Conservation (phyloP, 1,140 invertebrate species). For the Philopotamus ludificatus region DNA sequence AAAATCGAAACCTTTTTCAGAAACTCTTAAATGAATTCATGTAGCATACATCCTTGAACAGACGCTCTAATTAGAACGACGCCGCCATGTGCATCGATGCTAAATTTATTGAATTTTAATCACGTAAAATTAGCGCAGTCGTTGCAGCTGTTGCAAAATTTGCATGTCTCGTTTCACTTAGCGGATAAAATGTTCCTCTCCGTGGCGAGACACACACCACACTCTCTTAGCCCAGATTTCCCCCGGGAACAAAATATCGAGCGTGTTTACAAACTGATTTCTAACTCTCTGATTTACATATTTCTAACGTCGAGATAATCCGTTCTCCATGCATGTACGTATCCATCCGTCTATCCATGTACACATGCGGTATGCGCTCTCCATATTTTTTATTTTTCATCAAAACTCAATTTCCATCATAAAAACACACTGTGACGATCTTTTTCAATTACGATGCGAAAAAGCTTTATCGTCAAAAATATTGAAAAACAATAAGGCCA, state of each 20-base stretch:
- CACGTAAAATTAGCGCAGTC: no score
- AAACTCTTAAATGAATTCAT: no score
- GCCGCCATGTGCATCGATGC: no score
- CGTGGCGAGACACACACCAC: neutral
- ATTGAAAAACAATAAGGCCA: neutral
- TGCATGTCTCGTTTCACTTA: no score
- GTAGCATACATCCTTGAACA: no score
- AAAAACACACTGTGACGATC: neutral
- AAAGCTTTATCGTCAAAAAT: neutral
- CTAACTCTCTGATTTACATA: conserved; percentile 34
- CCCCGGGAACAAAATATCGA: conserved; percentile 37
- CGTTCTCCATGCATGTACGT: neutral
- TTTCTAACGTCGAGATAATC: conserved; percentile 7
- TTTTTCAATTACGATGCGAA: conserved; percentile 3
- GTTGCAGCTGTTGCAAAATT: no score
- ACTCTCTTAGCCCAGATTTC: conserved; percentile 32
- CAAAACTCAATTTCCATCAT: conserved; percentile 16
- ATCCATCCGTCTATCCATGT: neutral
- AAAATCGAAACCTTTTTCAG: no score
- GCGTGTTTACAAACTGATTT: conserved; percentile 41
- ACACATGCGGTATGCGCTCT: neutral
- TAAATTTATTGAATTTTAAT: no score
- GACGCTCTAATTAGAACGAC: no score
- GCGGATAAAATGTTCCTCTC: no score
- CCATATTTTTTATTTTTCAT: conserved; percentile 2